Conservation (phyloP, 2,113 vertebrate genomes). For the Salvelinus fontinalis region DNA sequence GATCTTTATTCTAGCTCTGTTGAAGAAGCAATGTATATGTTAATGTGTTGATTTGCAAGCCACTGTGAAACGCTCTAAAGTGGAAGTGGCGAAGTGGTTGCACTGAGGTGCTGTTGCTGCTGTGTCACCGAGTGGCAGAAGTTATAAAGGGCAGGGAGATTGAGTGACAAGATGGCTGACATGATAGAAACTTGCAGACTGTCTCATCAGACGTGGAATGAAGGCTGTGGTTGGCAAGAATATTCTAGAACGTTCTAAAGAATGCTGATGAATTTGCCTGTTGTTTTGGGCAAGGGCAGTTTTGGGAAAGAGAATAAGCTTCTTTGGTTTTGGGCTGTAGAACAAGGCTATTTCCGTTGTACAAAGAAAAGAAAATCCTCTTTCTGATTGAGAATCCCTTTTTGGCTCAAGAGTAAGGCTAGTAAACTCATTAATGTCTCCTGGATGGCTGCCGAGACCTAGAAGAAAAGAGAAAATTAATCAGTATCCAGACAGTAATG, state of each 20-base stretch:
- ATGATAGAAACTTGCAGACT: slow-evolving; percentile 52
- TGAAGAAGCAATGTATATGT: background rate
- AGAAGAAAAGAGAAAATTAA: background rate
- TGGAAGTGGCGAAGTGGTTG: slow-evolving; percentile 42
- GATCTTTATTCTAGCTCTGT: background rate
- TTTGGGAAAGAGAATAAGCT: background rate
- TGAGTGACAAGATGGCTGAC: slow-evolving; percentile 69
- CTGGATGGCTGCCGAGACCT: background rate
- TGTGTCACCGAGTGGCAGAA: slow-evolving; percentile 64
- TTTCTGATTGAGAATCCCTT: background rate
- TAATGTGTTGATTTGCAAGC: background rate
- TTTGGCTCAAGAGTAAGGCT: background rate
- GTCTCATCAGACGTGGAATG: slow-evolving; percentile 45
- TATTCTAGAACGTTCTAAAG: slow-evolving; percentile 13
- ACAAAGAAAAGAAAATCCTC: background rate
- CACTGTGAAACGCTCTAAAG: background rate
- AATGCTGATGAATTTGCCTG: background rate
- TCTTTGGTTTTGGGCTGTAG: background rate
- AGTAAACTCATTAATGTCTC: background rate
- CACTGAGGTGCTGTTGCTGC: slow-evolving; percentile 56
- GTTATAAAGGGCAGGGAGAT: slow-evolving; percentile 47
- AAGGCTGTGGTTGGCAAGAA: slow-evolving; percentile 40
- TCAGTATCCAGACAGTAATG: background rate
- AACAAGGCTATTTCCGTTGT: background rate
- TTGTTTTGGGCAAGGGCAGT: background rate